Conservation (phyloP, 2,888 invertebrate genomes). For the Drepanosiphum platanoidis region DNA sequence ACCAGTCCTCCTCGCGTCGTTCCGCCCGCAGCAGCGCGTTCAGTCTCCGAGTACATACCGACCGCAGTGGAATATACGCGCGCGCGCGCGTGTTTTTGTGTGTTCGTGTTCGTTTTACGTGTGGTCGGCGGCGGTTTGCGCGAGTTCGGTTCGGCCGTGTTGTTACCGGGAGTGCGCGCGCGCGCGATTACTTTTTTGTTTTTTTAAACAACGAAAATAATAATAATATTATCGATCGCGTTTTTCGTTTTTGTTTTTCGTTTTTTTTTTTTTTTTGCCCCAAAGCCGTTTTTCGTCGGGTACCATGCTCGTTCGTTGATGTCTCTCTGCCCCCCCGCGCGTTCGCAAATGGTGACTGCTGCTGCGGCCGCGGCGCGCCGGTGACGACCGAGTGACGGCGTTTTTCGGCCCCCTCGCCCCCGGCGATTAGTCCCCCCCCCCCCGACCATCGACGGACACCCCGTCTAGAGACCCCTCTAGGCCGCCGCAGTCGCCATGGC, state of each 20-base stretch:
- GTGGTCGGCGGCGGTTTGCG: neutral
- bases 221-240: neutral
- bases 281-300: neutral
- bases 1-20: conserved; percentile 61
- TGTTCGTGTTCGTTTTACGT: neutral
- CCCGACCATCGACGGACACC: no score
- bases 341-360: conserved; percentile 31
- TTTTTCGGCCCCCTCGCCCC: neutral
- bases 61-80: conserved; percentile 18
- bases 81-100: conserved; percentile 34
- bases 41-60: conserved; percentile 59
- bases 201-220: neutral
- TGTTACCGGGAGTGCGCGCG: neutral
- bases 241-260: neutral
- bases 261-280: no score
- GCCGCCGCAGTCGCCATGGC: no score
- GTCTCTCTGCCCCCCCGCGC: conserved; percentile 30
- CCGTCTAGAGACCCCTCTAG: no score
- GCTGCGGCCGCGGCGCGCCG: no score
- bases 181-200: neutral
- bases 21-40: conserved; percentile 37
- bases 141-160: neutral
- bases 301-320: conserved; percentile 52
- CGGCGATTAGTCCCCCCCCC: no score
- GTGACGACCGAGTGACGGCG: conserved; percentile 71